phyloP scores from a whole-genome alignment of 1,140 invertebrate genomes.

The Euwallacea similis region DNA sequence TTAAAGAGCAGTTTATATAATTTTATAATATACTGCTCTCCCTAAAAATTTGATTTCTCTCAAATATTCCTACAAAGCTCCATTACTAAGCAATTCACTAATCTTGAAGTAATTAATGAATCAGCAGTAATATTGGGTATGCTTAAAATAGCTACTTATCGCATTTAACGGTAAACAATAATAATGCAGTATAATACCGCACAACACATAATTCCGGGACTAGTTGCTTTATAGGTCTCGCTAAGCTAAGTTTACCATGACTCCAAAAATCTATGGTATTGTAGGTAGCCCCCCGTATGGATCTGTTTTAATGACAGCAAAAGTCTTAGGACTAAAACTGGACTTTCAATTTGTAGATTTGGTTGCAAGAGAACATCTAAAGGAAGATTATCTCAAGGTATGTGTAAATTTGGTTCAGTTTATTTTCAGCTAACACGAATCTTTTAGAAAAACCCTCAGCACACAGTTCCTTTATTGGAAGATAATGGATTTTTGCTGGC shows the following conservation, averaged over 20 bases:
- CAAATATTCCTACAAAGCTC: no score
- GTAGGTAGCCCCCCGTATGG: background rate
- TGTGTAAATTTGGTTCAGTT: background rate
- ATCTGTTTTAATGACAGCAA: background rate
- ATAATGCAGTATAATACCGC: no score
- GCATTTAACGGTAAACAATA: no score
- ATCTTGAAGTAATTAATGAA: no score
- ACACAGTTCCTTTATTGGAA: slow-evolving; percentile 68
- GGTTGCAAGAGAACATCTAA: background rate
- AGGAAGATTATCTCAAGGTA: background rate
- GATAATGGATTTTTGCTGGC: slow-evolving; percentile 63
- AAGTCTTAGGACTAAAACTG: background rate
- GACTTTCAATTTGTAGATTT: background rate
- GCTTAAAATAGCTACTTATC: no score
- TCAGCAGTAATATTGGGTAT: no score
- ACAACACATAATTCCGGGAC: background rate
- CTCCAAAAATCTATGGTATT: background rate
- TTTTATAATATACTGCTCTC: no score
- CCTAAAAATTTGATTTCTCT: no score
- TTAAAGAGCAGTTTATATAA: no score
- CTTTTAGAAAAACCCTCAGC: slow-evolving; percentile 63
- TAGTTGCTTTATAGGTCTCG: background rate
- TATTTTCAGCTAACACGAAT: no score
- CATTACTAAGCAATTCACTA: no score
- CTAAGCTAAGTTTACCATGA: background rate